A percentile compares a stretch with the other conserved stretches of the same genome.
Conservation (phyloP, 2,113 vertebrate genomes). For the Acanthisitta chloris region DNA sequence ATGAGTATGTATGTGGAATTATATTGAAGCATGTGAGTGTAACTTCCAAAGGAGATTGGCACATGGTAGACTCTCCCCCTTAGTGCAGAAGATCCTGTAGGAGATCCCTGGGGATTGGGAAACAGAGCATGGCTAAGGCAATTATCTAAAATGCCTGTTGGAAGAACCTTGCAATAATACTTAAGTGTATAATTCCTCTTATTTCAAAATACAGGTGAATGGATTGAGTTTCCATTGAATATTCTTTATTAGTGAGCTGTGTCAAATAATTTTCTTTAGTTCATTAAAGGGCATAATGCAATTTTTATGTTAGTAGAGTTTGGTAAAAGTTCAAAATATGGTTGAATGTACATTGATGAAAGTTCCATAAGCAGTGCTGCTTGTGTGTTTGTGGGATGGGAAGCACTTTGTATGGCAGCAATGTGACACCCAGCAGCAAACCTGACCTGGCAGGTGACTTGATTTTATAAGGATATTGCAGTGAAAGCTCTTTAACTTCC, state of each 20-base stretch:
- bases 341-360: too few species aligned
- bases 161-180: background rate
- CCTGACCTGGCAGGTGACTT: background rate
- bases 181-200: background rate
- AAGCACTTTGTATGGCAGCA: background rate
- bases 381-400: background rate
- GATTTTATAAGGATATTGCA: background rate
- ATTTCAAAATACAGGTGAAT: background rate
- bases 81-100: background rate
- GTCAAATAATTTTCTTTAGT: background rate
- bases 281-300: background rate
- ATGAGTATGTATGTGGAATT: background rate
- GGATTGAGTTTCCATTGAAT: background rate
- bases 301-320: background rate
- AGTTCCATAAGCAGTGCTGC: background rate
- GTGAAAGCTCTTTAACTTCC: background rate
- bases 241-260: background rate
- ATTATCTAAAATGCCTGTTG: background rate
- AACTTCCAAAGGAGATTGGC: background rate
- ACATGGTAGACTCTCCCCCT: accelerated
- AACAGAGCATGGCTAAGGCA: accelerated
- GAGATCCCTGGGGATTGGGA: background rate
- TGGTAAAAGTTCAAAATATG: background rate
- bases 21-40: background rate
- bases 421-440: background rate